phyloP scores from a whole-genome alignment of 2,888 invertebrate genomes.

The Prosopocoilus inquinatus region DNA sequence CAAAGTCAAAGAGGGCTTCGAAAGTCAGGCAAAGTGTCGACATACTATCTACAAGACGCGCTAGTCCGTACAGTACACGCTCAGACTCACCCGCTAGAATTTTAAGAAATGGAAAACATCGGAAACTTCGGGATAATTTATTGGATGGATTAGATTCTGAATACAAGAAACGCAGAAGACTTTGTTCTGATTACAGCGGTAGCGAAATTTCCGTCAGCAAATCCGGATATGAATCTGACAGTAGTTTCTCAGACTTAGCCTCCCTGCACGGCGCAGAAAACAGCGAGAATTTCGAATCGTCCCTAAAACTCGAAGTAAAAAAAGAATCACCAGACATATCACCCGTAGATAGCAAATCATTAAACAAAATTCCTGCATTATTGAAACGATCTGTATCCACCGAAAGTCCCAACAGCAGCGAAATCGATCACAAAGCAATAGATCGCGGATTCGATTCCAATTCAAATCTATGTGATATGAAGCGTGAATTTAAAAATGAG shows the following conservation, averaged over 20 bases:
- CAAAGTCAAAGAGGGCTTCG: constrained; percentile 38
- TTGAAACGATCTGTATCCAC: constrained; percentile 25
- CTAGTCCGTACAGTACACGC: constrained; percentile 61
- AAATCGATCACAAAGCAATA: constrained; percentile 9
- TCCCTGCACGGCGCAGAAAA: constrained; percentile 42
- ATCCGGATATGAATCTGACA: constrained; percentile 63
- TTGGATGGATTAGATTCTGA: constrained; percentile 59
- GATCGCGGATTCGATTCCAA: constrained; percentile 38
- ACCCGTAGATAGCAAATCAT: constrained; percentile 20
- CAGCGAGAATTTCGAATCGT: constrained; percentile 27
- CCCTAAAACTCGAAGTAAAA: constrained; percentile 16
- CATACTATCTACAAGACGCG: constrained; percentile 28
- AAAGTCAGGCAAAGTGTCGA: constrained; percentile 40
- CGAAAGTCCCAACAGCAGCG: constrained; percentile 23
- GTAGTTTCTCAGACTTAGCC: constrained; percentile 59
- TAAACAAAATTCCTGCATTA: constrained; percentile 18
- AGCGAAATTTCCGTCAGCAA: constrained; percentile 63
- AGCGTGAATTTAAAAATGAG: constrained; percentile 20
- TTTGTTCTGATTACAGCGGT: constrained; percentile 59
- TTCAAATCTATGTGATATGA: constrained; percentile 41
- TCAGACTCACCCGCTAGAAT: constrained; percentile 60
- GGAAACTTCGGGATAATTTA: constrained; percentile 59
- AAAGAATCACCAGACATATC: constrained; percentile 3
- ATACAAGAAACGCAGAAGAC: constrained; percentile 52
- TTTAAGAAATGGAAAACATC: constrained; percentile 65